Percentiles rank a stretch among this genome's conserved stretches.
Conservation (phyloP, 1,140 invertebrate species). For the Paralvinella palmiformis region DNA sequence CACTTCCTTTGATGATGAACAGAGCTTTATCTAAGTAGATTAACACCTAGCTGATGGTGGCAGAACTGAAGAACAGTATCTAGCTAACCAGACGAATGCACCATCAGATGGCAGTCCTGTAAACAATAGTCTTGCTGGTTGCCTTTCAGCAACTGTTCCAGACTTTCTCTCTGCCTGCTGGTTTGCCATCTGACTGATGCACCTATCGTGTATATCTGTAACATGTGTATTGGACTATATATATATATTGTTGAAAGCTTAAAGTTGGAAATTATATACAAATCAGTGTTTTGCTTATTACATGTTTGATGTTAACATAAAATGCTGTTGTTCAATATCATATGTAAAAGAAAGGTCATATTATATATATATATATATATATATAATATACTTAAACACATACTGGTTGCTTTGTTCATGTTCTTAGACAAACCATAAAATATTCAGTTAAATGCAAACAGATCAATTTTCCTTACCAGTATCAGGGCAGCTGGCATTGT, state of each 20-base stretch:
- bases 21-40: no score
- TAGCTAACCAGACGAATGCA: not conserved
- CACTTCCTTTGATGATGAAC: no score
- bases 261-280: not conserved
- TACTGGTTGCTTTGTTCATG: not conserved
- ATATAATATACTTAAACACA: not conserved
- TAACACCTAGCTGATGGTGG: not conserved
- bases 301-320: not conserved
- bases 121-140: not conserved
- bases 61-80: not conserved
- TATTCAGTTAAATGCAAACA: not conserved
- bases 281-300: not conserved
- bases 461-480: no score
- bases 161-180: not conserved
- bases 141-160: not conserved
- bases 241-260: not conserved
- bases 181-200: conserved; percentile 1
- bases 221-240: not conserved
- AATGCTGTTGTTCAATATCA: not conserved
- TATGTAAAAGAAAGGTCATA: not conserved
- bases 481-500: no score
- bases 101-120: no score
- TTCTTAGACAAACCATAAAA: not conserved
- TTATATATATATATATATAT: not conserved
- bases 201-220: not conserved